A percentile compares a stretch with the other conserved stretches of the same genome.
phyloP scores from a whole-genome alignment of 2,888 invertebrate genomes.

The Rhagonycha fulva region DNA sequence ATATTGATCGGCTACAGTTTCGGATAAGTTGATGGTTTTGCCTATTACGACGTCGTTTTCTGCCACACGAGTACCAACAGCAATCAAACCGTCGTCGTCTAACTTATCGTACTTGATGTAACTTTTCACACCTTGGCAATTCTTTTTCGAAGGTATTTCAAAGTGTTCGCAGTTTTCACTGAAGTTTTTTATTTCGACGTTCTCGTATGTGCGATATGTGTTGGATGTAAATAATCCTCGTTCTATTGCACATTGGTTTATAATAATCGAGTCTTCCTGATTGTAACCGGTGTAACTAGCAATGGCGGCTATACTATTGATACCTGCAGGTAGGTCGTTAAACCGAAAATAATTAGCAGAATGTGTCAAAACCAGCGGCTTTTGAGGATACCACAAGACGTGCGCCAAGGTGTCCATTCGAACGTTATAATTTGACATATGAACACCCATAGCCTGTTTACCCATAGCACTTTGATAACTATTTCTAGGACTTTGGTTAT shows the following conservation, averaged over 20 bases:
- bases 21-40: conserved; percentile 94
- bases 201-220: too few relatives aligned
- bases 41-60: conserved; percentile 99
- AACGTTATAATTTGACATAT: conserved; percentile 99
- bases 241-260: too few relatives aligned
- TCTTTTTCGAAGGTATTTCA: too few relatives aligned
- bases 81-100: conserved; percentile 99
- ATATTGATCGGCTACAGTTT: conserved; percentile 99
- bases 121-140: conserved; percentile 96
- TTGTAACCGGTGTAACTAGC: too few relatives aligned
- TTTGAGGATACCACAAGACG: conserved; percentile 98
- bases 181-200: too few relatives aligned
- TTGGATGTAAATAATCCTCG: too few relatives aligned
- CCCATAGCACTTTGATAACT: too few relatives aligned
- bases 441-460: too few relatives aligned
- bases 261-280: too few relatives aligned
- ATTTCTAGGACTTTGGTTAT: too few relatives aligned
- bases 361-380: conserved; percentile 96
- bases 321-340: conserved; percentile 90
- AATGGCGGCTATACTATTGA: conserved; percentile 99
- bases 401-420: conserved; percentile 99
- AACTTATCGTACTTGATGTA: conserved; percentile 98
- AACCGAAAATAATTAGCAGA: conserved; percentile 99
- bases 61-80: conserved; percentile 97
- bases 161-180: too few relatives aligned